These are phyloP conservation scores for Lycocerus yunnanus DNA, from an alignment of 2,888 invertebrate genomes.

Conservation along the genomic window DNA sequence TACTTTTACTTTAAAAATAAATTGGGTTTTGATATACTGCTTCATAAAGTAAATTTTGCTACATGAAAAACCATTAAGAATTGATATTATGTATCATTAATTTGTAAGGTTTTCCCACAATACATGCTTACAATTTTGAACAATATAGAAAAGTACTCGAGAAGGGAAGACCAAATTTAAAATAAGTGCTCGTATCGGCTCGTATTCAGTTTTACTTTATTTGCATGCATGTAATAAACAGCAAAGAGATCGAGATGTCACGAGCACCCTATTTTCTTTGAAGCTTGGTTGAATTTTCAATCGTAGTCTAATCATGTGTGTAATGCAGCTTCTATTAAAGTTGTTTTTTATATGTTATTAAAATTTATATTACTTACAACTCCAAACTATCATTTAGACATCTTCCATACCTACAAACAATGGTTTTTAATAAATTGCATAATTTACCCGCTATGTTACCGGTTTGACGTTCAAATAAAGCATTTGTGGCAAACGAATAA, in stretches of 20 bases:
- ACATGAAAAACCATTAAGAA: slow-evolving; percentile 28
- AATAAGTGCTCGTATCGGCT: slow-evolving; percentile 19
- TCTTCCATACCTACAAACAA: slow-evolving; percentile 3
- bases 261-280: slow-evolving; percentile 38
- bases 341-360: slow-evolving; percentile 6
- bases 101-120: neutral
- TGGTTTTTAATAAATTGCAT: slow-evolving; percentile 14
- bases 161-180: slow-evolving; percentile 1
- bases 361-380: neutral
- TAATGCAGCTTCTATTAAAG: slow-evolving; percentile 30
- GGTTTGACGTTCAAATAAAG: slow-evolving; percentile 40
- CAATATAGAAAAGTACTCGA: neutral
- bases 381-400: neutral
- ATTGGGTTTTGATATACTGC: slow-evolving; percentile 45
- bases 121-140: neutral
- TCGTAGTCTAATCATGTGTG: slow-evolving; percentile 41
- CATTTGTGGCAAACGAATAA: slow-evolving; percentile 40
- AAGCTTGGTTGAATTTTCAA: slow-evolving; percentile 36
- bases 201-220: slow-evolving; percentile 27
- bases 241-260: slow-evolving; percentile 38
- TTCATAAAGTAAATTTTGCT: slow-evolving; percentile 31
- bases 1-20: slow-evolving; percentile 47
- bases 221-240: slow-evolving; percentile 31
- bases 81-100: neutral
- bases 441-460: slow-evolving; percentile 27